Base-by-base conservation (phyloP, 2,113 vertebrate species). In the Bos indicus region DNA sequence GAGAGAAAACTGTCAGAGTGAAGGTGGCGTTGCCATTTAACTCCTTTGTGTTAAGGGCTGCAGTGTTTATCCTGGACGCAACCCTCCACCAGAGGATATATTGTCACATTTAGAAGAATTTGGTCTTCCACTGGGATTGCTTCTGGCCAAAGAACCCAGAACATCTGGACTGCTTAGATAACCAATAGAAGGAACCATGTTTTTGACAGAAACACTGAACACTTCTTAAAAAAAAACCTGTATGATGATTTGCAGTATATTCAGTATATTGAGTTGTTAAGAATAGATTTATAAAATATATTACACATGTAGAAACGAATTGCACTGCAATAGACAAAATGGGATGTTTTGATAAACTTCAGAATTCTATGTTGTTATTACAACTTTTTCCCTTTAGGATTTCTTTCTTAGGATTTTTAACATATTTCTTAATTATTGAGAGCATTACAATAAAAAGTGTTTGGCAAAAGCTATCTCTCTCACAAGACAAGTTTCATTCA, bases 1-100 rank as follows among this genome's bases (percentile, higher is more conserved):
- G 94, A 95, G 96, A 97, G 95, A 91, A 96, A 97, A 95, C 12
- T 96, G 92, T 97, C 96, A 98, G 71, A 96, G 46, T 90, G 93
- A 98, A 98, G 83, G 93, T 92, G 89, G 60, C 52, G 62, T 78
- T 96, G 78, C 82, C 90, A 90, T 96, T 98, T 97, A 82, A 87
- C 14, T 96, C 67, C 33, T 97, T 95, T 97, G 83, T 91, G 82
- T 96, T 91, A 97, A 95, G 33, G 40, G 82, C 82, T 93, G n/a
- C 33, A 43, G 59, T 96, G 60, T 88, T 98, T 93, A 82, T 95
- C 43, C 57, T 92, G 56, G 85, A 98, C 82, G 36, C 71, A 88
- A 84, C 91, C 33, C 57, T 97, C 94, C 52, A 96, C 84, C 43
- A 84, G 92, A 96, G 86, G 64, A 92, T 94, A 80, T 81, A 87